Base-by-base conservation (phyloP, 2,113 vertebrate species). In the Scomber colias region DNA sequence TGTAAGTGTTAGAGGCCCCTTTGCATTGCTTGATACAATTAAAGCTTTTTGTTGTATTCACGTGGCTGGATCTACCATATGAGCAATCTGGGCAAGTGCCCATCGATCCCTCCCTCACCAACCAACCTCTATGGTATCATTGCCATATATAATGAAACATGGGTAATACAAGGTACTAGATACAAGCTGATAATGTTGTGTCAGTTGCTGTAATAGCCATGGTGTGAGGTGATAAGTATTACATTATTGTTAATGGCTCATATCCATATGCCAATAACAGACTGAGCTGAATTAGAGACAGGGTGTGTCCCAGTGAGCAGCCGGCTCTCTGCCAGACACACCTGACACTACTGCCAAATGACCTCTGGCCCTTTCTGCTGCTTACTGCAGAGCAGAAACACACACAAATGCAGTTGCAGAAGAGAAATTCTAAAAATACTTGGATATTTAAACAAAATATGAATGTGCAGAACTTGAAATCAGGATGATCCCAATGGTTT, bases 181-280 rank as follows among this genome's bases (percentile, higher is more conserved):
- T 67, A 50, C 30, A 17, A 85, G 19, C 63, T 67, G 72, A 89
- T 85, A 64, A 74, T 55, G 75, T 63, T 79, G 54, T 76, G 75
- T 70, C 87, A 84, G 27, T 74, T 74, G 55, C 17, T 71, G 71
- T 75, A 76, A 75, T 75, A 81, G 74, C 69, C 46, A 65, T 17
- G 0, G 55, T 66, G 68, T 68, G 70, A 67, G 54, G 59, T 6
- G 0, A 27, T 31, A 78, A 86, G 72, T 82, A 72, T 75, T 74
- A 85, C 69, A 85, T 87, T 76, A 85, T 54, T 75, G 68, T 81
- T 87, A 81, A 59, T 85, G 85, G 75, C 66, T 85, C 51, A 75
- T 68, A 75, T 86, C 83, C 82, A 80, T 48, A 72, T 54, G 72
- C 60, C 59, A 84, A 77, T 78, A 80, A 77, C 24, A 74, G 77